Base-by-base conservation (phyloP, 2,888 invertebrate genomes). In the Volucella zonaria region DNA sequence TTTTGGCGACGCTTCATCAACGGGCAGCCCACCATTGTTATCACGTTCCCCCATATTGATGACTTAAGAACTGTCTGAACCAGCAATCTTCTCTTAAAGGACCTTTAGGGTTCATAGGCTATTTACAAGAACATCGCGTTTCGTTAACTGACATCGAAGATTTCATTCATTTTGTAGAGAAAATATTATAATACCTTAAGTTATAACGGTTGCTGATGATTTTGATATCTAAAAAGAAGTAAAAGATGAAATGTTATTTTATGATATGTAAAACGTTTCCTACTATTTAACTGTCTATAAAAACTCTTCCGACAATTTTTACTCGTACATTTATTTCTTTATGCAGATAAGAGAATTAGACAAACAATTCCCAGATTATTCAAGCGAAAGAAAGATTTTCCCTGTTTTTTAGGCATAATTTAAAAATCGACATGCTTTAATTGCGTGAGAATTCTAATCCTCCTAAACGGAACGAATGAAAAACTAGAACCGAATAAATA, bases 41-140 rank as follows among this genome's bases (percentile, higher is more conserved):
- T 85, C 80, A 52, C 83, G 80, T 45, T 85, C 83, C 15, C 67
- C 83, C 83, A 85, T 85, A 6, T 2, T 76, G 45, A 9, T n/a
- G 38, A 58, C 9, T 12, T 9, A 38, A 14, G 14, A 31, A 14
- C 18, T 23, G 2, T n/a, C 15, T 61, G 52, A 40, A 56, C 8
- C 14, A 3, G 40, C 3, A 49, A 2, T n/a, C 11, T 12, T 56
- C 11, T 40, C 12, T 8, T 11, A n/a, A 38, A 31, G 10, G 38
- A 45, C 8, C n/a, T 62, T 54, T n/a, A 43, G 18, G 43, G 15
- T 15, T 51, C 43, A 15, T 10, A 52, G 8, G 42, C 43, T 45
- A 45, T 31, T 31, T 6, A 31, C 31, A 31, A 31, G 31, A 31
- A 31, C 31, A 62, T 15, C 31, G 42, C 8, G 3, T 12, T 40